These are phyloP conservation scores for Rachycentron canadum DNA, from an alignment of 2,797 vertebrate species.

Conservation along the genomic window DNA sequence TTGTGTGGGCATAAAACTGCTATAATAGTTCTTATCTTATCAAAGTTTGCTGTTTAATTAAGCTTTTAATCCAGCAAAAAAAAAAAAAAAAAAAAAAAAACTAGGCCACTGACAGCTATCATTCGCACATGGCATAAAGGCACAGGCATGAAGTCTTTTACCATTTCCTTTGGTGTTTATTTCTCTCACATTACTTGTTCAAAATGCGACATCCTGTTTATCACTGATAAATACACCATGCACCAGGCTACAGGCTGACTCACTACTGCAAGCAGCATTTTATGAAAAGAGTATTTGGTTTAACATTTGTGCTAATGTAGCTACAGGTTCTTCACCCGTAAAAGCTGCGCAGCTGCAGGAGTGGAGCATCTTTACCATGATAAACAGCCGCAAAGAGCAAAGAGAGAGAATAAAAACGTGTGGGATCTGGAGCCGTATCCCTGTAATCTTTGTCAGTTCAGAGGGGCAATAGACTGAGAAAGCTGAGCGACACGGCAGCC, in stretches of 20 bases:
- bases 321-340: neutral
- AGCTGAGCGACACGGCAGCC: neutral
- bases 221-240: neutral
- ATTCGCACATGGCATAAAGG: neutral
- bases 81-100: slow-evolving; percentile 11
- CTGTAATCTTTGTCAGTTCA: neutral
- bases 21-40: neutral
- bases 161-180: neutral
- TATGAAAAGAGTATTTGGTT: neutral
- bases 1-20: neutral
- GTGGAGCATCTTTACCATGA: neutral
- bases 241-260: neutral
- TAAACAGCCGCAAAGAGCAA: neutral
- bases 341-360: neutral
- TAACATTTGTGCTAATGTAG: neutral
- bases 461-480: neutral
- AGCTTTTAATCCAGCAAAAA: neutral
- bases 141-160: neutral
- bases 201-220: slow-evolving; percentile 14
- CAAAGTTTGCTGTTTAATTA: neutral
- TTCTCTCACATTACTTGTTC: neutral
- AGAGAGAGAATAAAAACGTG: neutral
- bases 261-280: neutral
- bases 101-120: neutral
- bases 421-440: neutral